Conservation (phyloP, 2,888 invertebrate species). For the Epinotia brunnichana region DNA sequence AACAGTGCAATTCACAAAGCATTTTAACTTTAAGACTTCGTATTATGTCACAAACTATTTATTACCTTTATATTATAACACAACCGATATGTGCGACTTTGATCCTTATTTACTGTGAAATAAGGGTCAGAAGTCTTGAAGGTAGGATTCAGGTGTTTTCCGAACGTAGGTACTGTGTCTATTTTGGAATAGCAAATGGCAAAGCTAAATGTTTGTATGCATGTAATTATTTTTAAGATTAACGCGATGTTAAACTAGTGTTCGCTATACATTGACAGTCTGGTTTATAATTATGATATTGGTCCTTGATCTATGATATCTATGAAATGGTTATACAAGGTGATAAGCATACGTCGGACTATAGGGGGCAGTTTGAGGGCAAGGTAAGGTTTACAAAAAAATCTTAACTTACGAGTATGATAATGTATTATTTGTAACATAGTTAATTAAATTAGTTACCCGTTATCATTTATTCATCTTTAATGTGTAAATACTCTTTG, state of each 20-base stretch:
- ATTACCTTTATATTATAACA: neutral
- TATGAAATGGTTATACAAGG: neutral
- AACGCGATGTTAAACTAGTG: slow-evolving; percentile 14
- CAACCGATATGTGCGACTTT: slow-evolving; percentile 12
- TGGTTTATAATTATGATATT: neutral
- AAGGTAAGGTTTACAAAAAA: no score
- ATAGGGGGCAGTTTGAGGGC: no score
- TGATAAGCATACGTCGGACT: no score
- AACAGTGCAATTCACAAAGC: slow-evolving; percentile 41
- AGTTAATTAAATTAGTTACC: no score
- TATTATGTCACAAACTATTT: slow-evolving; percentile 21
- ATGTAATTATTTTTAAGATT: slow-evolving; percentile 32
- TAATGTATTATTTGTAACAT: no score
- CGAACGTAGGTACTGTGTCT: neutral
- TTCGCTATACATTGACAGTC: slow-evolving; percentile 28
- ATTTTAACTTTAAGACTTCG: slow-evolving; percentile 31
- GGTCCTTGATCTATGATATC: neutral
- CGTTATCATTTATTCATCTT: no score
- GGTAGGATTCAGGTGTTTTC: neutral
- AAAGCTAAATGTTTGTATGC: slow-evolving; percentile 12
- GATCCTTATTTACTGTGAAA: slow-evolving; percentile 15
- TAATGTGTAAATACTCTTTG: no score
- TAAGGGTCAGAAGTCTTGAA: slow-evolving; percentile 17
- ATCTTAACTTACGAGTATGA: no score
- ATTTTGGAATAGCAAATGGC: neutral